These are phyloP conservation scores for Diadumene lineata DNA, from an alignment of 92 coral and sea anemone genomes.

Conservation along the genomic window DNA sequence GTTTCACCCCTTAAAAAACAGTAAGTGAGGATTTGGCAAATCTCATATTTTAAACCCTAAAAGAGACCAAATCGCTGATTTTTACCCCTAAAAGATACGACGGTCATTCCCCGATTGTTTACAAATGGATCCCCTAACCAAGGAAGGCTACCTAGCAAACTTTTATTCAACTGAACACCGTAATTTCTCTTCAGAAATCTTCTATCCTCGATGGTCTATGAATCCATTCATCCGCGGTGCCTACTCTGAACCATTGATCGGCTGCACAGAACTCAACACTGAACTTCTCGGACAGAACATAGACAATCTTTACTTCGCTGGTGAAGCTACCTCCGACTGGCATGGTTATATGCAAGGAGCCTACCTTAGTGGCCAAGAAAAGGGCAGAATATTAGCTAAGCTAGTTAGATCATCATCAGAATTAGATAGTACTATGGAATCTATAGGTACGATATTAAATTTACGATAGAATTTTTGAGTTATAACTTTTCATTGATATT, in stretches of 20 bases:
- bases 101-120: too few relatives aligned
- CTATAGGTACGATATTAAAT: background rate
- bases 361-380: slow-evolving; percentile 9
- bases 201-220: slow-evolving; percentile 22
- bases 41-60: too few relatives aligned
- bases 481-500: too few relatives aligned
- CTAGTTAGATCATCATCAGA: slow-evolving; percentile 1
- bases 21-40: too few relatives aligned
- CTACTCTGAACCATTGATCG: slow-evolving; percentile 4
- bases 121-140: too few relatives aligned
- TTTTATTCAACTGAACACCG: too few relatives aligned
- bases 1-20: too few relatives aligned
- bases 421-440: background rate
- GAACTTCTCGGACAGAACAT: slow-evolving; percentile 1
- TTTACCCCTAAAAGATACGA: too few relatives aligned
- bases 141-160: too few relatives aligned
- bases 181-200: slow-evolving; percentile 14
- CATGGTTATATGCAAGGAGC: slow-evolving; percentile 33
- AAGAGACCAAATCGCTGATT: too few relatives aligned
- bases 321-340: slow-evolving; percentile 20
- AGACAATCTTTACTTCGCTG: slow-evolving; percentile 19
- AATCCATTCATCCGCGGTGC: slow-evolving; percentile 28
- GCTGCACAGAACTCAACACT: slow-evolving; percentile 4
- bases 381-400: slow-evolving; percentile 12
- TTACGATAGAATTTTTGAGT: too few relatives aligned